Evolutionary conservation across 1,140 invertebrate species (phyloP).

Genomic region (Bombus turneri): DNA sequence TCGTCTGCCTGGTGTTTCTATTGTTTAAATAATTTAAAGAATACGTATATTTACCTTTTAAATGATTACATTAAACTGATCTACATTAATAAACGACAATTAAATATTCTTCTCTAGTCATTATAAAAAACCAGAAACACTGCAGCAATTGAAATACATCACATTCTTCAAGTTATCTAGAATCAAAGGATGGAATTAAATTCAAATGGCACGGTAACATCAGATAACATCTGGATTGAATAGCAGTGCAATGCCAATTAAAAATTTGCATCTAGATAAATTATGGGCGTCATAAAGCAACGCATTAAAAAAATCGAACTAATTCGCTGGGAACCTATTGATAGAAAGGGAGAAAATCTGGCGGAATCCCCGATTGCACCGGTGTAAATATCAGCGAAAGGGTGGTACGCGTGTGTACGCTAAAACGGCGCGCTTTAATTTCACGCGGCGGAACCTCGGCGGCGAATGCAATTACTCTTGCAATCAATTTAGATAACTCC

Average conservation of each 20-base stretch:
- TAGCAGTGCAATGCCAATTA: neutral
- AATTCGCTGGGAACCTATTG: neutral
- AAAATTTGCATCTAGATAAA: neutral
- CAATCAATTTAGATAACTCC: slow-evolving; percentile 76
- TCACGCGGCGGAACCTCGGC: slow-evolving; percentile 47
- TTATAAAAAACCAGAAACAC: neutral
- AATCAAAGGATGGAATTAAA: neutral
- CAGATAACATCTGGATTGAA: neutral
- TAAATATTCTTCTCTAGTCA: neutral
- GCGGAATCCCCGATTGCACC: neutral
- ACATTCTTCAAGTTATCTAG: neutral
- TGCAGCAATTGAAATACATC: neutral
- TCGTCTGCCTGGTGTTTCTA: neutral
- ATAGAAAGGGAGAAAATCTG: neutral
- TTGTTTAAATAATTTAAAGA: neutral
- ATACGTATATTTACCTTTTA: neutral
- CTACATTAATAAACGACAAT: neutral
- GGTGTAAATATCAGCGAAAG: neutral
- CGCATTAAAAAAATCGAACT: neutral
- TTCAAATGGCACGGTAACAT: neutral
- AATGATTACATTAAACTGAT: too few relatives aligned
- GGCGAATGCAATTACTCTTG: slow-evolving; percentile 72
- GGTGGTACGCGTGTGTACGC: neutral
- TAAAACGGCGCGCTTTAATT: slow-evolving; percentile 56
- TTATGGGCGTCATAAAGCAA: neutral